A percentile compares a stretch with the other conserved stretches of the same genome.
Evolutionary conservation across 2,113 vertebrate species (phyloP).

Genomic region (Pelecanus crispus): DNA sequence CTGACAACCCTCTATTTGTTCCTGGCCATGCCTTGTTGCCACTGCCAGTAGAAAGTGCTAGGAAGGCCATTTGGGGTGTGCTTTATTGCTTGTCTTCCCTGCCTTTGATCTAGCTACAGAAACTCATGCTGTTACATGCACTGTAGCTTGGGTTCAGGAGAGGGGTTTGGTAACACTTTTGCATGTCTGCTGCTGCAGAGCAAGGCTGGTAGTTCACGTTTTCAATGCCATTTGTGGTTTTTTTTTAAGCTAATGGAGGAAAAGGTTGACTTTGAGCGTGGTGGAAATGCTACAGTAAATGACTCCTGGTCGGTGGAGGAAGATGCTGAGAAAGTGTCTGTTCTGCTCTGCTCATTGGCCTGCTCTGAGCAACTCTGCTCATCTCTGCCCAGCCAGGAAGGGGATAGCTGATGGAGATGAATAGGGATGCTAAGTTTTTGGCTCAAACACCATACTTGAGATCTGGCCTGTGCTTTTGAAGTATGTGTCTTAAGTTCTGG

Average conservation of each 20-base stretch:
- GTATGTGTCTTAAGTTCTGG: not conserved
- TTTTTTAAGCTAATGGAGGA: not conserved
- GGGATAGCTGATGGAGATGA: not conserved
- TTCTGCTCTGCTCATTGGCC: not conserved
- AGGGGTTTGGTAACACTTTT: not conserved
- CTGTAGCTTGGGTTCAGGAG: not conserved
- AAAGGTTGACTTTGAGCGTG: not conserved
- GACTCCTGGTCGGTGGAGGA: not conserved
- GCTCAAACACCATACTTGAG: not conserved
- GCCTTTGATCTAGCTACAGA: not conserved
- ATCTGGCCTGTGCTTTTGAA: not conserved
- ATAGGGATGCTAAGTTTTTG: not conserved
- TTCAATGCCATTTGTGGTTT: not conserved
- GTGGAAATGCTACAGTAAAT: not conserved
- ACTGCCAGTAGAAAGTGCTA: not conserved
- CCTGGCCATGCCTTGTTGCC: not conserved
- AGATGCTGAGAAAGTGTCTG: not conserved
- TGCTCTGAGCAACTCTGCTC: not conserved
- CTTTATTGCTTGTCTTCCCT: not conserved
- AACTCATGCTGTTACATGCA: not conserved
- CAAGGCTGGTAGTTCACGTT: not conserved
- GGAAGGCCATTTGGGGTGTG: not conserved
- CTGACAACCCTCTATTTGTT: not conserved
- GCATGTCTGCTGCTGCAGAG: rapidly evolving
- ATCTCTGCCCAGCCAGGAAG: not conserved